Conservation (phyloP, 2,888 invertebrate species). For the Erebia epiphron region DNA sequence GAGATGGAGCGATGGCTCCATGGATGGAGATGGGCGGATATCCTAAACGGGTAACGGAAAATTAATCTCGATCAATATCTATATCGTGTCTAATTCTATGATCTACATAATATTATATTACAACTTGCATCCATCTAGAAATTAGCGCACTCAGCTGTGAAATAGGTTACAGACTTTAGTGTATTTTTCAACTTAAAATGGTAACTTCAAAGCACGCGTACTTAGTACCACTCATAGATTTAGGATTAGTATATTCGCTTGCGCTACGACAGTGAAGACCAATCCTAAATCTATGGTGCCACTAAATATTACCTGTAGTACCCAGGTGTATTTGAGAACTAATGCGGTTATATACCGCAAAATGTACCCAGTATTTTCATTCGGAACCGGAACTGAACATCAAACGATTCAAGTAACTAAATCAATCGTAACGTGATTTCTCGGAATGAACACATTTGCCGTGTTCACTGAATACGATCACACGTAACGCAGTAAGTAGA, state of each 20-base stretch:
- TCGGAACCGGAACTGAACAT: constrained; percentile 28
- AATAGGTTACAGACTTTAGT: background rate
- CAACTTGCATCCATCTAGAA: too few relatives aligned
- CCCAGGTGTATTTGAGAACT: background rate
- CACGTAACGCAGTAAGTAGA: constrained; percentile 32
- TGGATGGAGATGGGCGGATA: too few relatives aligned
- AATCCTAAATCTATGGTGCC: too few relatives aligned
- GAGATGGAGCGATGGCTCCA: too few relatives aligned
- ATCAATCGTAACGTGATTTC: constrained; percentile 39
- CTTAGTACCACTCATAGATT: too few relatives aligned
- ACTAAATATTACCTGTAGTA: too few relatives aligned
- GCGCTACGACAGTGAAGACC: too few relatives aligned
- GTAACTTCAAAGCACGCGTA: constrained; percentile 1
- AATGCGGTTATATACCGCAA: background rate
- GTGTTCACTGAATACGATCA: constrained; percentile 43
- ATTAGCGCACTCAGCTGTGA: background rate
- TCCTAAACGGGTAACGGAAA: too few relatives aligned
- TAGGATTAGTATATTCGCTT: too few relatives aligned
- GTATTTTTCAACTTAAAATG: background rate
- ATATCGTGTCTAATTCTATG: too few relatives aligned
- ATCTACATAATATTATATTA: too few relatives aligned
- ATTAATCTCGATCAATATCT: too few relatives aligned
- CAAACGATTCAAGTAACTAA: constrained; percentile 39
- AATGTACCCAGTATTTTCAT: background rate
- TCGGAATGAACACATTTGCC: constrained; percentile 43